These are phyloP conservation scores for Tenodera sinensis DNA, from an alignment of 2,888 invertebrate species.

Conservation along the genomic window DNA sequence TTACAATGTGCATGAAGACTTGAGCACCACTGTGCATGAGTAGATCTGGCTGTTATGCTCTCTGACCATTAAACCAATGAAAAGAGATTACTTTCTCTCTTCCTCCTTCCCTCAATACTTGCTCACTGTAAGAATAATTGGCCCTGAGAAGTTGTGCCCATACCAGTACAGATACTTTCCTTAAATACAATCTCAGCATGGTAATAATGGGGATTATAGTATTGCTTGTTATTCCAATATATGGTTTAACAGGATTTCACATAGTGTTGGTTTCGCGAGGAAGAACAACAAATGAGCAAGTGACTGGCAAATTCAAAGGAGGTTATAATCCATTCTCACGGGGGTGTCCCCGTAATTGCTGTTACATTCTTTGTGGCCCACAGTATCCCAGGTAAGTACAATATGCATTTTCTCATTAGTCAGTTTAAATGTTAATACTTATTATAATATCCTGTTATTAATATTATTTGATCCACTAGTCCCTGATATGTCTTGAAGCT, in stretches of 20 bases:
- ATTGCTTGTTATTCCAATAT: constrained; percentile 90
- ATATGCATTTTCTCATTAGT: not conserved
- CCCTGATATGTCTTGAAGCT: too few species aligned
- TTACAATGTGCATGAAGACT: too few species aligned
- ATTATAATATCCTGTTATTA: too few species aligned
- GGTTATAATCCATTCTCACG: constrained; percentile 97
- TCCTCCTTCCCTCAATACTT: too few species aligned
- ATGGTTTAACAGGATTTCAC: constrained; percentile 97
- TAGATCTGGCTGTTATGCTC: too few species aligned
- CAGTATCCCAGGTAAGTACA: constrained; percentile 87
- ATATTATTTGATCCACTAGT: too few species aligned
- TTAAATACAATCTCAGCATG: constrained; percentile 58
- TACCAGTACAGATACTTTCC: constrained; percentile 33
- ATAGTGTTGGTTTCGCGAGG: constrained; percentile 94
- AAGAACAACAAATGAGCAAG: constrained; percentile 98
- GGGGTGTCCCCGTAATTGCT: constrained; percentile 94
- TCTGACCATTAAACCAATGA: too few species aligned
- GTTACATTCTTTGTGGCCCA: constrained; percentile 92
- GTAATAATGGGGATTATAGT: constrained; percentile 89
- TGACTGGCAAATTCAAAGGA: constrained; percentile 97
- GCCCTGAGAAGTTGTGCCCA: not conserved
- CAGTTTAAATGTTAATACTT: too few species aligned
- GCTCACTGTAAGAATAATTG: too few species aligned
- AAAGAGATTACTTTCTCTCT: too few species aligned
- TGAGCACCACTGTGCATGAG: too few species aligned